These are phyloP conservation scores for Phalloptychus januarius DNA, from an alignment of 2,797 vertebrate species.

Conservation along the genomic window DNA sequence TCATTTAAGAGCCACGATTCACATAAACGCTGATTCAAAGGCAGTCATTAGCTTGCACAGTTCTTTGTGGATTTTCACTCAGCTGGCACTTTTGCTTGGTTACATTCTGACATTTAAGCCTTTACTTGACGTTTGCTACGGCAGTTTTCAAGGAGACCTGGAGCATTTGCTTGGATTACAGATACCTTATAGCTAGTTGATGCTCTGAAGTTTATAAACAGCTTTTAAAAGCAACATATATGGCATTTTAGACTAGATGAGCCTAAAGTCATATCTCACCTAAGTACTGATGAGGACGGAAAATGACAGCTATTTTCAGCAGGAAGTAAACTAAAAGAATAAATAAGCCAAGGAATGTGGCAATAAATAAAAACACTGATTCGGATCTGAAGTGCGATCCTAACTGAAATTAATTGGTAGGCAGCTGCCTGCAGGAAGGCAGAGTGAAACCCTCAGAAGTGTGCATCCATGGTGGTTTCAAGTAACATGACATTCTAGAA, in stretches of 20 bases:
- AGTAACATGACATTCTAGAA: slow-evolving; percentile 70
- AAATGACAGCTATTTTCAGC: not conserved
- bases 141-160: not conserved
- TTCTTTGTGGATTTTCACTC: not conserved
- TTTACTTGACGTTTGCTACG: not conserved
- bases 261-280: not conserved
- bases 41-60: not conserved
- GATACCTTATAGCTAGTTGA: not conserved
- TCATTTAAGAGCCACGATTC: not conserved
- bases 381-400: slow-evolving; percentile 30
- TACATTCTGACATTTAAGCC: not conserved
- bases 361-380: slow-evolving; percentile 22
- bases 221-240: not conserved
- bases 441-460: slow-evolving; percentile 28
- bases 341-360: not conserved
- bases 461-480: slow-evolving; percentile 25
- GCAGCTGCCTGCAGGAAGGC: slow-evolving; percentile 25
- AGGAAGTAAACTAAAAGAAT: slow-evolving; percentile 4
- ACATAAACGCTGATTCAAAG: not conserved
- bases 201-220: not conserved
- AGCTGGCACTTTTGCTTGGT: not conserved
- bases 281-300: slow-evolving; percentile 16
- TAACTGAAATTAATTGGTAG: slow-evolving; percentile 38
- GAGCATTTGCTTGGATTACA: not conserved
- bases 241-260: not conserved